Percentiles rank a stretch among this genome's conserved stretches.
Conservation (phyloP, 1,140 invertebrate genomes). For the Oedothorax gibbosus region DNA sequence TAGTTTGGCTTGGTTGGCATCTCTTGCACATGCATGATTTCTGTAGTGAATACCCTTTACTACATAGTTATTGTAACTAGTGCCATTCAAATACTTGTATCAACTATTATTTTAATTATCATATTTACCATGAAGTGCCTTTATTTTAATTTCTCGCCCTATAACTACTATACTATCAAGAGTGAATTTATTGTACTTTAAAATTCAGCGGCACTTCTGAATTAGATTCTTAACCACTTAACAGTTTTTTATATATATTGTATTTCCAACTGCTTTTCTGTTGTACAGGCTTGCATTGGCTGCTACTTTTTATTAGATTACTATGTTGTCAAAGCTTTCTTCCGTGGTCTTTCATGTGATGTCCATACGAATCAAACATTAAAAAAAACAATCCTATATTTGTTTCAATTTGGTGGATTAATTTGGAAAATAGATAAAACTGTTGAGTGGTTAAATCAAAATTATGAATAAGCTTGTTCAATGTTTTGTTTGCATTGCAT, state of each 20-base stretch:
- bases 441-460: not conserved
- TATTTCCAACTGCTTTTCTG: no score
- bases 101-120: conserved; percentile 18
- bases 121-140: conserved; percentile 56
- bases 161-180: not conserved
- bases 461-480: conserved; percentile 7
- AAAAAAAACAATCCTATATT: no score
- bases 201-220: conserved; percentile 33
- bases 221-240: not conserved
- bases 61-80: conserved; percentile 12
- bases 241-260: no score
- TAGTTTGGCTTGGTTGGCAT: not conserved
- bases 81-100: conserved; percentile 43
- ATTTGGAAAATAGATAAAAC: not conserved
- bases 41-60: not conserved
- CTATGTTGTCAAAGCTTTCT: no score
- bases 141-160: conserved; percentile 21
- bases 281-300: no score
- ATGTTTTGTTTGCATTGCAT: not conserved
- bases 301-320: no score
- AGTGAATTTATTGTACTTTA: not conserved
- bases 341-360: no score
- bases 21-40: conserved; percentile 2
- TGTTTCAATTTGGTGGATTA: no score
- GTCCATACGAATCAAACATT: no score